A percentile compares a stretch with the other conserved stretches of the same genome.
phyloP scores from a whole-genome alignment of 2,113 vertebrate species.

The Anoplopoma fimbria region DNA sequence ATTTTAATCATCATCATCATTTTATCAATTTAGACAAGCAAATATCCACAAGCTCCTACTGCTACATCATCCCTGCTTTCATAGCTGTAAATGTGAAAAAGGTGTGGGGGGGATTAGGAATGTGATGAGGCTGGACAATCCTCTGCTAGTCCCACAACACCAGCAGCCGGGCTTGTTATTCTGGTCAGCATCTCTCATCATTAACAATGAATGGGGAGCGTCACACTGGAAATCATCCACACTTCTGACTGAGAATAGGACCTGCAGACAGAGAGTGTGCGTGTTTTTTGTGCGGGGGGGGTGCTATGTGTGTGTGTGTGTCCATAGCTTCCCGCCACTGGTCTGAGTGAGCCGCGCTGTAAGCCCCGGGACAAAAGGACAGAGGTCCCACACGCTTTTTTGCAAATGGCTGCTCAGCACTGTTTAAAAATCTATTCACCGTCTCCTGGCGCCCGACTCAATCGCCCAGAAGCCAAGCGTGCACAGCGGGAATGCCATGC shows the following conservation, averaged over 20 bases:
- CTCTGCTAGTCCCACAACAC: constrained; percentile 55
- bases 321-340: constrained; percentile 83
- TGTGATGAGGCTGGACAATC: constrained; percentile 88
- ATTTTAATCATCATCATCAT: no score
- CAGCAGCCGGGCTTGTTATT: constrained; percentile 80
- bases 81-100: constrained; percentile 43
- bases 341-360: constrained; percentile 76
- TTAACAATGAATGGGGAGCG: constrained; percentile 83
- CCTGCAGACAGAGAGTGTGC: constrained; percentile 12
- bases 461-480: constrained; percentile 35
- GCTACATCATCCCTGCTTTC: constrained; percentile 52
- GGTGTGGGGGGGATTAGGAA: constrained; percentile 69
- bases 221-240: constrained; percentile 80
- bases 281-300: constrained; percentile 23
- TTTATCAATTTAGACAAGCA: neutral
- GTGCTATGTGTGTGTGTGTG: neutral
- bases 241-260: constrained; percentile 52
- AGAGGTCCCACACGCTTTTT: constrained; percentile 68
- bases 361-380: constrained; percentile 84
- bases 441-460: constrained; percentile 61
- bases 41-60: constrained; percentile 14
- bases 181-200: constrained; percentile 85
- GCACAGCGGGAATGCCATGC: constrained; percentile 17
- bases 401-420: constrained; percentile 74
- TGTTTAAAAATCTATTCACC: constrained; percentile 75